phyloP scores from a whole-genome alignment of 2,888 invertebrate species.

The Hipparchia sbordonii region DNA sequence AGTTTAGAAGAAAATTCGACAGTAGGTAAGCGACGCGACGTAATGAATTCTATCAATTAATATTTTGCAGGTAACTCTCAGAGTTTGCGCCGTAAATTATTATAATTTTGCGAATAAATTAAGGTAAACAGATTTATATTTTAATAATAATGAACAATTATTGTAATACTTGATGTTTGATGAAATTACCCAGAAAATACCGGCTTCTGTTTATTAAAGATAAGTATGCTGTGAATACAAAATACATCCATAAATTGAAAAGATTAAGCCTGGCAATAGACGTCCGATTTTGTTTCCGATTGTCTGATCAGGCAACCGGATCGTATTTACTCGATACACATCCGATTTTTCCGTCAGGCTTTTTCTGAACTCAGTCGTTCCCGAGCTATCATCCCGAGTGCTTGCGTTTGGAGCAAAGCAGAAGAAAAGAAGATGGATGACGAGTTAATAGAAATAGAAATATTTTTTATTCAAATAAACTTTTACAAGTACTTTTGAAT shows the following conservation, averaged over 20 bases:
- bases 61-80: constrained; percentile 22
- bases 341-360: no score
- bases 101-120: constrained; percentile 28
- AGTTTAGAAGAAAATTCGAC: constrained; percentile 33
- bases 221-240: constrained; percentile 1
- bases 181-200: constrained; percentile 7
- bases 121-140: constrained; percentile 24
- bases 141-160: constrained; percentile 25
- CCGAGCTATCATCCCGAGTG: no score
- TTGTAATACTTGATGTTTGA: constrained; percentile 19
- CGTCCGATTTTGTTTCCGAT: no score
- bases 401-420: no score
- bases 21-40: constrained; percentile 22
- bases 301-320: no score
- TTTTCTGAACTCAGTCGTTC: no score
- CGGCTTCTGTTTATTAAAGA: neutral
- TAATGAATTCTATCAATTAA: constrained; percentile 36
- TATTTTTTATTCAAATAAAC: no score
- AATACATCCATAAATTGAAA: neutral
- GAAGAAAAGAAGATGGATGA: no score
- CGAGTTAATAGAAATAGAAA: no score
- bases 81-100: constrained; percentile 33
- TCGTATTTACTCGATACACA: no score
- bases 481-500: no score
- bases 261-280: no score